Conservation (phyloP, 2,797 vertebrate genomes). For the Ctenopoma kingsleyae region DNA sequence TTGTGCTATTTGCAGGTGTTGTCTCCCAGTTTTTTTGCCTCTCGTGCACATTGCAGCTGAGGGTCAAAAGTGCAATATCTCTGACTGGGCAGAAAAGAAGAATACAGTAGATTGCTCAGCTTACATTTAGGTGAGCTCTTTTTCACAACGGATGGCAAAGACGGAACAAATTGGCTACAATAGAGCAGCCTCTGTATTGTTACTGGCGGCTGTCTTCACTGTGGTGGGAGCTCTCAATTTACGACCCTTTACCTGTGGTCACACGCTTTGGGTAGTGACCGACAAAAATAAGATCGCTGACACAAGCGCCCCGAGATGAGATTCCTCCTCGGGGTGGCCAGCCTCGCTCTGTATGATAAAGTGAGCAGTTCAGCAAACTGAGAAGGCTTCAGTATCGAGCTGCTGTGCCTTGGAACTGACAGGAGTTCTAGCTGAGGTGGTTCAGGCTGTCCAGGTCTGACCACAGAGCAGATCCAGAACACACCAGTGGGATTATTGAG, state of each 20-base stretch:
- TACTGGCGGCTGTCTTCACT: neutral
- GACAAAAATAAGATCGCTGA: slow-evolving; percentile 25
- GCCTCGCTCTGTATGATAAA: slow-evolving; percentile 26
- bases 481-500: slow-evolving; percentile 6
- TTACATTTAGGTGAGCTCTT: neutral
- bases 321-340: slow-evolving; percentile 28
- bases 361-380: slow-evolving; percentile 38
- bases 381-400: slow-evolving; percentile 32
- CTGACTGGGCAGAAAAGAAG: neutral
- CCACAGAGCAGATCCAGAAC: slow-evolving; percentile 29
- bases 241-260: slow-evolving; percentile 22
- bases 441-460: slow-evolving; percentile 24
- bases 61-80: slow-evolving; percentile 4
- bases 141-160: neutral
- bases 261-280: slow-evolving; percentile 12
- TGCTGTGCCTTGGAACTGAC: slow-evolving; percentile 22
- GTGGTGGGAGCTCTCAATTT: slow-evolving; percentile 31
- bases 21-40: slow-evolving; percentile 14
- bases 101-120: neutral
- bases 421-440: slow-evolving; percentile 26
- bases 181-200: slow-evolving; percentile 5
- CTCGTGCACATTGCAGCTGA: neutral
- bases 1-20: slow-evolving; percentile 19
- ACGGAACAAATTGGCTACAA: slow-evolving; percentile 5
- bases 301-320: slow-evolving; percentile 33